Evolutionary conservation across 2,888 invertebrate genomes (phyloP), one percentile per base, ranked within the genome.

Genomic region (Stratiomys singularior): DNA sequence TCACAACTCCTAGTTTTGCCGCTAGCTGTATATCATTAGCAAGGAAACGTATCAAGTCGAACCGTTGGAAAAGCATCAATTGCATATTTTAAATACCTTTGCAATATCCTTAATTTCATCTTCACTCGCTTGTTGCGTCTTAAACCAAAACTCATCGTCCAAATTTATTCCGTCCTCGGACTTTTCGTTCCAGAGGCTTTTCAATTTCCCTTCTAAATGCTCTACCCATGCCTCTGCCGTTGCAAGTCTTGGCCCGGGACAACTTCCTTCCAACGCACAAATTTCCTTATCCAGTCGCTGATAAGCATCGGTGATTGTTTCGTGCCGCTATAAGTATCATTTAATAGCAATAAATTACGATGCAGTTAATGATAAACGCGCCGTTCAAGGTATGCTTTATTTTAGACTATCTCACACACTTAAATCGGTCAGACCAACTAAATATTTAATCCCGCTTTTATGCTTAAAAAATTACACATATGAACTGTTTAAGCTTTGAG

Each of bases 171-270:
- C 66, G 23, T 58, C 66, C 11, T 74, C 78, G 76, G 60, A 56
- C 4, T 58, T 27, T 27, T 78, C 76, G 27, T 25, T 47, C 46
- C 60, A 37, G 1, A 63, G 44, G 15, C 81, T 82, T 30, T 83
- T 83, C 15, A 84, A 83, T 76, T 85, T 85, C 15, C 81, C 78
- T 78, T 85, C 83, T 23, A 87, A 80, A 80, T 86, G 85, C 30
- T 86, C 86, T 18, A 87, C 82, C 87, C 87, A 87, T 2, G 87
- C 86, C 58, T 87, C 86, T 44, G 83, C 83, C 1, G 87, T 87
- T 58, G 85, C 85, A 82, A 87, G 79, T 4, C 87, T 83, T 7
- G 87, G 86, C 9, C 86, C 87, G 0, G 87, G 86, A 79, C 86
- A 85, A 1, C 80, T 81, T 63, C 82, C 83, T 80, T 87, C 87